Base-by-base conservation (phyloP, 1,140 invertebrate species). In the Philaenus spumarius region DNA sequence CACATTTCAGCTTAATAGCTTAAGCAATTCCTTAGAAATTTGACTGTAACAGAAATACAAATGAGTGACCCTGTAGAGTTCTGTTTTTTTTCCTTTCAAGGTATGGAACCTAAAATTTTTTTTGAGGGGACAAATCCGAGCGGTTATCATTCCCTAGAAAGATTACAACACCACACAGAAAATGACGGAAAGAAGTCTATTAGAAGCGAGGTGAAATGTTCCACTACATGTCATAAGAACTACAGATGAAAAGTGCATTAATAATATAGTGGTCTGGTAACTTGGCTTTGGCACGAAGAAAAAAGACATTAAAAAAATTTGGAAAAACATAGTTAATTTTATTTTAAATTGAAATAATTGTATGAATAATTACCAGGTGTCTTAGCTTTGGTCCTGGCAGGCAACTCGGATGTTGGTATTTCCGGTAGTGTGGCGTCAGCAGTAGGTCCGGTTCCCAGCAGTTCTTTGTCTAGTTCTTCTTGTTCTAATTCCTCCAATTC, bases 401-500 rank as follows among this genome's bases (percentile, higher is more conserved):
- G 57, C 67, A 80, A 69, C 66, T 84, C 79, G 43, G 78, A 75
- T 17, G 75, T 67, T 5, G 88, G 87, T 50, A 87, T 82, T 58
- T 81, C 79, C 5, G 87, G 87, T 64, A 89, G 71, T 66, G 82
- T 79, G 69, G 82, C 79, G 69, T 82, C 79, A 14, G 79, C 73
- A 52, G 72, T 61, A 17, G 70, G 67, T 56, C 75, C 74, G 42
- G 81, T 82, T 58, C 76, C 81, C 60, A 90, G 78, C 68, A 91
- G 80, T 71, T 90, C 85, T 69, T 86, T 82, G 69, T 90, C 88
- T 23, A 90, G 77, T 70, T 86, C 84, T 77, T 90, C 87, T 79
- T 90, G 87, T 79, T 90, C 87, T 56, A 92, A 71, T 68, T 89
- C 86, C 68, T 90, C 88, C 19, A 90, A 74, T 74, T 90, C 87